Percentiles rank a stretch among this genome's conserved stretches.
These are phyloP conservation scores for Monarcha castaneiventris DNA, from an alignment of 2,113 vertebrate genomes.

Conservation along the genomic window DNA sequence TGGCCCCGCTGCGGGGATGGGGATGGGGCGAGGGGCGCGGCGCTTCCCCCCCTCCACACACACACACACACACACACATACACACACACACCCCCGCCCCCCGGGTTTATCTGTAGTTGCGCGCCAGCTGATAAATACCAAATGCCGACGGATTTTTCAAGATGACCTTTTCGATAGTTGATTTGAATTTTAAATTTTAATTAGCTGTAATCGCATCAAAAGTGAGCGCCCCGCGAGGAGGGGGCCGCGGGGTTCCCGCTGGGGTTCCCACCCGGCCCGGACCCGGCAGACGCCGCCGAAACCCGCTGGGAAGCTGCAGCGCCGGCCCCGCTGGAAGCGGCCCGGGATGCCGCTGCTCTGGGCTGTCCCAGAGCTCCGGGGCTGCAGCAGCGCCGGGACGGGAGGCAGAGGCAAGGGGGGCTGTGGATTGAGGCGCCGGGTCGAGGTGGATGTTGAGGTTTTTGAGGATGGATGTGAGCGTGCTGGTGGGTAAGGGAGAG, in stretches of 20 bases:
- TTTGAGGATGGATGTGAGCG: neutral
- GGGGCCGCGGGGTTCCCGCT: neutral
- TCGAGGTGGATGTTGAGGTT: neutral
- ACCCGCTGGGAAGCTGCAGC: neutral
- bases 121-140: constrained; percentile 18
- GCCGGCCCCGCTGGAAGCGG: neutral
- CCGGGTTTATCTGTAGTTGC: neutral
- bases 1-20: neutral
- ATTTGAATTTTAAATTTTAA: constrained; percentile 57
- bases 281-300: neutral
- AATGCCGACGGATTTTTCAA: constrained; percentile 6
- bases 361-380: neutral
- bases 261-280: neutral
- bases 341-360: neutral
- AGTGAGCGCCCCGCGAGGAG: neutral
- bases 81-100: neutral
- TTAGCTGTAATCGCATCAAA: constrained; percentile 24
- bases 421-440: neutral
- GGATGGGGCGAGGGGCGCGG: neutral
- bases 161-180: constrained; percentile 51
- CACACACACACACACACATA: no score
- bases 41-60: neutral
- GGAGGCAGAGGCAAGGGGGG: neutral
- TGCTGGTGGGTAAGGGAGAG: neutral
- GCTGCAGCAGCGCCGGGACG: neutral